A percentile compares a stretch with the other conserved stretches of the same genome.
phyloP scores from a whole-genome alignment of 2,888 invertebrate genomes.

The Morinoia aosen region DNA sequence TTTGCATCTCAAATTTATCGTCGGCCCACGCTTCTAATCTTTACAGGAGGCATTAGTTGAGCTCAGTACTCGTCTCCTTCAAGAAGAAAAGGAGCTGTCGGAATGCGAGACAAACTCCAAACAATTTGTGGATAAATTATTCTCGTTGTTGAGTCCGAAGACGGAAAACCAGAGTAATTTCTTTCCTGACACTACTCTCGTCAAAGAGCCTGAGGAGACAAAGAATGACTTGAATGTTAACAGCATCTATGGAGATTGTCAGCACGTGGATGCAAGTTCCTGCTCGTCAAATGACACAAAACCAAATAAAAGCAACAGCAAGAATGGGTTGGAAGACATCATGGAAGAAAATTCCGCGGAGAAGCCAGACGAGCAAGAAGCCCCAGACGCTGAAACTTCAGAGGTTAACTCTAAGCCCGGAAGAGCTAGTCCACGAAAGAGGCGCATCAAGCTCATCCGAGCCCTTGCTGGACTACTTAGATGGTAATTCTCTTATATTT shows the following conservation, averaged over 20 bases:
- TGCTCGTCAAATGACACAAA: background rate
- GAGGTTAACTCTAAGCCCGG: background rate
- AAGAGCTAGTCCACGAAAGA: background rate
- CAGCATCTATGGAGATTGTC: background rate
- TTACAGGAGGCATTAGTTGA: background rate
- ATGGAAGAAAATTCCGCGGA: background rate
- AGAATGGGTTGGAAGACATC: background rate
- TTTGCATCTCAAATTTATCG: background rate
- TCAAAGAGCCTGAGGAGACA: background rate
- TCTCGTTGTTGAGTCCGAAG: background rate
- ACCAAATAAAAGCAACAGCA: background rate
- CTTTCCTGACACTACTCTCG: background rate
- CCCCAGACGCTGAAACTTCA: background rate
- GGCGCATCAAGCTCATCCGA: constrained; percentile 43
- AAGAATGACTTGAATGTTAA: background rate
- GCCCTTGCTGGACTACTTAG: constrained; percentile 14
- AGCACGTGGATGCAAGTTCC: background rate
- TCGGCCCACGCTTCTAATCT: background rate
- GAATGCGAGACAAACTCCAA: background rate
- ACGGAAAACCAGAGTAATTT: background rate
- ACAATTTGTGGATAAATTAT: background rate
- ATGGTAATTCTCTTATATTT: background rate
- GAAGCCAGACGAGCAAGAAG: background rate
- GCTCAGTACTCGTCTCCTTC: background rate
- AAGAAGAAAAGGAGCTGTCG: background rate